Conservation (phyloP, 1,140 invertebrate species). For the Antheraea pernyi region DNA sequence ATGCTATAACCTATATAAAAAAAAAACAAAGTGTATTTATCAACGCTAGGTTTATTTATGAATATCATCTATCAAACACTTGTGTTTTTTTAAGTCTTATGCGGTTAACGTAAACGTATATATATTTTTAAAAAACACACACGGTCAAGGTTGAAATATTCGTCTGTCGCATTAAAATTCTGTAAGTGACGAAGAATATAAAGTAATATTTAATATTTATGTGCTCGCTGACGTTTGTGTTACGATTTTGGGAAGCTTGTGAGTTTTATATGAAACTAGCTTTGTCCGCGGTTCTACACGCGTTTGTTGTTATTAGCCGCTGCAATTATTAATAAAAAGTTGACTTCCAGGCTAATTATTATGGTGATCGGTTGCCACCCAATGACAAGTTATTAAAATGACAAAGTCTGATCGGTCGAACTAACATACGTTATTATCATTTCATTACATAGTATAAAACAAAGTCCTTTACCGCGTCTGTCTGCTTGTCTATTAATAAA, state of each 20-base stretch:
- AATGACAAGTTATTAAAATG: no score
- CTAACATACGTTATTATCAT: no score
- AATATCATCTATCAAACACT: background rate
- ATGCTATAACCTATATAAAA: background rate
- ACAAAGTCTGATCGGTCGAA: no score
- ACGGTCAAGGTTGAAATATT: slow-evolving; percentile 1
- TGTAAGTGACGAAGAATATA: background rate
- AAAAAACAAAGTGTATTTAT: background rate
- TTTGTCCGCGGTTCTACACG: no score
- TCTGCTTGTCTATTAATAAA: no score
- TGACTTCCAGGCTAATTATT: no score
- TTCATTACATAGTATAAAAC: no score
- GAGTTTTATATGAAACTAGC: no score
- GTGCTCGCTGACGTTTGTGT: background rate
- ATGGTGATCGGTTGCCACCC: no score
- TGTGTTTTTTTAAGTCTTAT: background rate
- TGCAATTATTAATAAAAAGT: no score
- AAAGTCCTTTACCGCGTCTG: no score
- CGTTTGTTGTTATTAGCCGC: no score
- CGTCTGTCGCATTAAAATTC: slow-evolving; percentile 2
- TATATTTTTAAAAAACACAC: background rate
- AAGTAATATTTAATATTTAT: background rate
- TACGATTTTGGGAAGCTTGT: background rate
- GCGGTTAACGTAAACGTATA: background rate
- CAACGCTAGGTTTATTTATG: background rate